Base-by-base conservation (phyloP, 2,888 invertebrate genomes). In the Heliconius ismenius region DNA sequence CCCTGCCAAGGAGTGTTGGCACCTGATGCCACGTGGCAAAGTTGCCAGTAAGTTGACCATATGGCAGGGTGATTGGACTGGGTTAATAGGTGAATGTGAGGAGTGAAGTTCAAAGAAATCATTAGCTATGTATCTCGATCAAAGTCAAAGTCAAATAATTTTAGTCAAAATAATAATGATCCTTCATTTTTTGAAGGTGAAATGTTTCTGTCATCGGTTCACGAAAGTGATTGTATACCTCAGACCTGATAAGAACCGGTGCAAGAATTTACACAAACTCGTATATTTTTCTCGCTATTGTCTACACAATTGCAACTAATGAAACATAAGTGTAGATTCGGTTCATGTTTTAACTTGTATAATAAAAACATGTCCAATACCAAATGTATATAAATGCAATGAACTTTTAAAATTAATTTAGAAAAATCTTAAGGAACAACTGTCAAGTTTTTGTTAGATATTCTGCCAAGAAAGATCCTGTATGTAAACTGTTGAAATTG, bases 1-100 rank as follows among this genome's bases (percentile, higher is more conserved):
- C 79, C 73, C 81, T 86, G 87, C 87, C 87, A 87, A 85, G 80
- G 83, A 86, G 87, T 88, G 85, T 87, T 91, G 88, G 87, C 91
- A 90, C 88, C 90, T 83, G 79, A 74, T 74, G 77, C 84, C 85
- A 73, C 72, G 60, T 76, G 74, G 74, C 70, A 64, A 67, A 77
- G 70, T 75, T 81, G 81, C 81, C 81, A 80, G 78, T 77, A 64
- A 76, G 73, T 75, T 78, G 78, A 76, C 76, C 78, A 79, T 65
- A 73, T 70, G 74, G 10, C 39, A 58, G 67, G 79, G 76, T 80
- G 73, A 80, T 76, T 77, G 78, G 18, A 76, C 77, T 79, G 76
- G 28, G 58, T 36, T 18, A 39, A 60, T 76, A 65, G 72, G 65
- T 75, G 63, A 69, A 62, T 60, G 24, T 65, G 11, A 65, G 65